Conservation (phyloP, 2,797 vertebrate species). For the Thripadectes ignobilis region DNA sequence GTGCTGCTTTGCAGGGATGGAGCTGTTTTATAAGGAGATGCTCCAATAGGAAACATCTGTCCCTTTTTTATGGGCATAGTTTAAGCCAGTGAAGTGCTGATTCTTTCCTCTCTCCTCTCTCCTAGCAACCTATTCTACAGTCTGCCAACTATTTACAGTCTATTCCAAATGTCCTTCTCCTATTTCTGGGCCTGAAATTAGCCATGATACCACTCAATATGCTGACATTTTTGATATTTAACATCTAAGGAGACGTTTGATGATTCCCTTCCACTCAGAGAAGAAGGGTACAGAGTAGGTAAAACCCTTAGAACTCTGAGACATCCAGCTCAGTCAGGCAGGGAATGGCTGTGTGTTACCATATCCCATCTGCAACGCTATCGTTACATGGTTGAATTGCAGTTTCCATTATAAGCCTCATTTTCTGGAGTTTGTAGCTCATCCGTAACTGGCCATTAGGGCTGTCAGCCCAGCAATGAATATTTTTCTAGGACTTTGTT, state of each 20-base stretch:
- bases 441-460: slow-evolving; percentile 17
- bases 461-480: slow-evolving; percentile 30
- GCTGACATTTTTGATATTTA: not conserved
- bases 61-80: slow-evolving; percentile 8
- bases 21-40: slow-evolving; percentile 23
- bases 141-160: slow-evolving; percentile 1
- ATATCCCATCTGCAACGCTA: not conserved
- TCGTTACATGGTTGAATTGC: slow-evolving; percentile 6
- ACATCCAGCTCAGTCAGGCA: not conserved
- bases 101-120: not conserved
- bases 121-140: not conserved
- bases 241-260: not conserved
- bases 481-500: slow-evolving; percentile 31
- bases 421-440: slow-evolving; percentile 39
- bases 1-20: not conserved
- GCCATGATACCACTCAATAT: not conserved
- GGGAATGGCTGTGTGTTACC: not conserved
- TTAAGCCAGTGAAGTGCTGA: slow-evolving; percentile 7
- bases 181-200: slow-evolving; percentile 16
- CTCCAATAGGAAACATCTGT: slow-evolving; percentile 65
- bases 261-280: slow-evolving; percentile 19
- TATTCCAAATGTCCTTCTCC: slow-evolving; percentile 6
- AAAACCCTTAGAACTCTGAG: not conserved
- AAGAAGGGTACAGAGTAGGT: not conserved
- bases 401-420: slow-evolving; percentile 29